Conservation (phyloP, 2,797 vertebrate species). For the Mus caroli region DNA sequence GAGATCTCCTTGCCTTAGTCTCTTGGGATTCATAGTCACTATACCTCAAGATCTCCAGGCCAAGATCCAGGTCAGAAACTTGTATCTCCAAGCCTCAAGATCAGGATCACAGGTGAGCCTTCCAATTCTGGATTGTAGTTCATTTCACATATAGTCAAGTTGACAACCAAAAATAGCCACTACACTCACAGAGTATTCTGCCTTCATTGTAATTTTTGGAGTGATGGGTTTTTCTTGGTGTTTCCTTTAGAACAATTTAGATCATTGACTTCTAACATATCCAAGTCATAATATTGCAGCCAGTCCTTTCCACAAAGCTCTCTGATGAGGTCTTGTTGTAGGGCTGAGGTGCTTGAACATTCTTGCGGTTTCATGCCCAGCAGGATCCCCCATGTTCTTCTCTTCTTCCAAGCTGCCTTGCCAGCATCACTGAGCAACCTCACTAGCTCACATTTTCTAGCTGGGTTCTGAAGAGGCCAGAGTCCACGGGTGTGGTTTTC, state of each 20-base stretch:
- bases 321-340: no score
- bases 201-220: background rate
- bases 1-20: no score
- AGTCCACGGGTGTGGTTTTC: fast-evolving
- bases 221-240: background rate
- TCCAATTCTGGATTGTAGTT: no score
- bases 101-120: no score
- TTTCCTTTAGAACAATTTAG: background rate
- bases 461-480: background rate
- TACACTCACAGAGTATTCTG: background rate
- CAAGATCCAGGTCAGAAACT: no score
- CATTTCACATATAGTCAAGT: no score
- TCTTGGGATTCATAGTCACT: no score
- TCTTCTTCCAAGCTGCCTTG: background rate
- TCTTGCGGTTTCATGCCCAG: background rate
- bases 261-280: background rate
- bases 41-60: no score
- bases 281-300: fast-evolving
- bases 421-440: background rate
- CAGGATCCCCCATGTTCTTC: background rate
- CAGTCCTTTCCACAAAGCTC: background rate
- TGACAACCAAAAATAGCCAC: no score
- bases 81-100: no score
- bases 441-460: background rate
- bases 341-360: fast-evolving